Conservation (phyloP, 2,888 invertebrate genomes). For the Rhamnusium bicolor region DNA sequence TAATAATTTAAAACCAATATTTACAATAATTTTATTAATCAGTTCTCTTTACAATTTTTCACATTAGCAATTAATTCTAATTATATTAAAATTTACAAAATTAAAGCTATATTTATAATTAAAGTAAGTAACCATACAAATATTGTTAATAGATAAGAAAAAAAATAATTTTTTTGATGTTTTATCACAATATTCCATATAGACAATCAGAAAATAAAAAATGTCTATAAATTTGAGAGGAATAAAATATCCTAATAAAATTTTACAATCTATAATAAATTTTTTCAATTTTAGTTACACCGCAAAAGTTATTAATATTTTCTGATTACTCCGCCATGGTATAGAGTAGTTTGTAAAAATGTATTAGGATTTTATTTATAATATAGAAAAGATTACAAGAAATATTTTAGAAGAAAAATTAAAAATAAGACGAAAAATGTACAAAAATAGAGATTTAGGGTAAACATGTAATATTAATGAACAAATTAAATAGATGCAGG, state of each 20-base stretch:
- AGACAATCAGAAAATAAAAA: background rate
- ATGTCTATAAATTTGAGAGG: background rate
- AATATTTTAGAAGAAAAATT: background rate
- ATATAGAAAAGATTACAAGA: background rate
- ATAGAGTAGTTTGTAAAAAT: background rate
- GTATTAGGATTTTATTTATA: background rate
- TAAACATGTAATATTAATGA: background rate
- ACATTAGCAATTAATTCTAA: slow-evolving; percentile 31
- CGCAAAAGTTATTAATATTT: background rate
- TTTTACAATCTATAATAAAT: background rate
- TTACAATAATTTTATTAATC: slow-evolving; percentile 52
- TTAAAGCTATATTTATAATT: slow-evolving; percentile 41
- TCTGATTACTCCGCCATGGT: background rate
- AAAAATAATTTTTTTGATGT: slow-evolving; percentile 1
- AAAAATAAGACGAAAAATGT: background rate
- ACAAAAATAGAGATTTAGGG: slow-evolving; percentile 5
- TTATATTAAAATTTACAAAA: slow-evolving; percentile 55
- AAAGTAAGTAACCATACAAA: slow-evolving; percentile 33
- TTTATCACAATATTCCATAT: background rate
- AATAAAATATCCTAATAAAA: background rate
- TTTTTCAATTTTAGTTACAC: background rate
- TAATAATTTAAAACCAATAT: slow-evolving; percentile 28
- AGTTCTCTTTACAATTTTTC: slow-evolving; percentile 56
- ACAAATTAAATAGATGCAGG: background rate
- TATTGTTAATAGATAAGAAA: slow-evolving; percentile 34